These are phyloP conservation scores for Cebuella pygmaea DNA, from an alignment of 2,797 vertebrate genomes.

Conservation along the genomic window DNA sequence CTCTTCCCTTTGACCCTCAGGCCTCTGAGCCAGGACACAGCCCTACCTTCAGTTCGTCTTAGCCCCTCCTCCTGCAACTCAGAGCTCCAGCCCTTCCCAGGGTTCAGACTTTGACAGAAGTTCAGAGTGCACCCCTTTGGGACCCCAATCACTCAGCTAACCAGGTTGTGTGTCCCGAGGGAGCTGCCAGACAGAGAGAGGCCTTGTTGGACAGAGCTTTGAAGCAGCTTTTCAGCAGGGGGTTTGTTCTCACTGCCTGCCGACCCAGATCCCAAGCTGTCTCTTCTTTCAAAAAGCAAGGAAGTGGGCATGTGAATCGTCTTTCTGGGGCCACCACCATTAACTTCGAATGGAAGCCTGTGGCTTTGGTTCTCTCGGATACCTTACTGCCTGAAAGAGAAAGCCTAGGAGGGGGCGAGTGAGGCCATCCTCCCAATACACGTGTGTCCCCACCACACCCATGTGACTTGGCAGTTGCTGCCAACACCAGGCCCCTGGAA, in stretches of 20 bases:
- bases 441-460: not conserved
- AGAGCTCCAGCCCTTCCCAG: not conserved
- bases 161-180: slow-evolving; percentile 36
- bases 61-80: not conserved
- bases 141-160: not conserved
- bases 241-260: slow-evolving; percentile 56
- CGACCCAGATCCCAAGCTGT: slow-evolving; percentile 69
- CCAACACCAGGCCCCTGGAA: not conserved
- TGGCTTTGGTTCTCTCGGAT: not conserved
- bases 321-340: not conserved
- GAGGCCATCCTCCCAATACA: not conserved
- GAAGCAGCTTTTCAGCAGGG: slow-evolving; percentile 64
- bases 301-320: not conserved
- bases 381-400: not conserved
- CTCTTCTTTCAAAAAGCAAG: slow-evolving; percentile 53
- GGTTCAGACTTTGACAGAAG: slow-evolving; percentile 21
- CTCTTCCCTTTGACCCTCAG: not conserved
- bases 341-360: not conserved
- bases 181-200: slow-evolving; percentile 48
- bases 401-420: not conserved
- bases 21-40: not conserved
- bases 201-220: slow-evolving; percentile 47
- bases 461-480: not conserved
- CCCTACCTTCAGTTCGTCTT: not conserved
- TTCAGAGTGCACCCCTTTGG: slow-evolving; percentile 10